Evolutionary conservation across 2,888 invertebrate species (phyloP).

Genomic region (Drepanosiphum platanoidis): DNA sequence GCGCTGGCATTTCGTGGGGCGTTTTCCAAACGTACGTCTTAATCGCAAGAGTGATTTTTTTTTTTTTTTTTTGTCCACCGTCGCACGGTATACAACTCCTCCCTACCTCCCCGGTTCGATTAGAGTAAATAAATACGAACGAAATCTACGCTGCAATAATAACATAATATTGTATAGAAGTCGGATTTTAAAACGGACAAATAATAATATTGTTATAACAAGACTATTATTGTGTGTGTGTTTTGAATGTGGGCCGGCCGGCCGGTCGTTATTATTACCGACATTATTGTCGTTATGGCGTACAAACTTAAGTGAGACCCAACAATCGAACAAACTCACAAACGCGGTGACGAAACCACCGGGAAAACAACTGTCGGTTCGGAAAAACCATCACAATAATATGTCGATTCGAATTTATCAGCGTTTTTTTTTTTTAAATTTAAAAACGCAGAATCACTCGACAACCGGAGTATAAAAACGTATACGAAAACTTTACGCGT

Average conservation of each 20-base stretch:
- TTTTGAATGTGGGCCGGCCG: not conserved
- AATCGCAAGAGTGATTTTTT: conserved; percentile 13
- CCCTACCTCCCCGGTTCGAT: not conserved
- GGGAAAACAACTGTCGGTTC: no score
- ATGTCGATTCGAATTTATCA: no score
- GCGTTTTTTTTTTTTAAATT: no score
- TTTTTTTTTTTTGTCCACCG: not conserved
- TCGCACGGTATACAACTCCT: not conserved
- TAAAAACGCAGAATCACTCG: no score
- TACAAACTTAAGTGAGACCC: not conserved
- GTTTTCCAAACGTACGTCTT: conserved; percentile 39
- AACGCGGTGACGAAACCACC: not conserved
- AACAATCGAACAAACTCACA: not conserved
- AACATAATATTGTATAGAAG: not conserved
- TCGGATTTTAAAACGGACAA: not conserved
- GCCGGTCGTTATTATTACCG: no score
- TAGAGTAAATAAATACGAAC: not conserved
- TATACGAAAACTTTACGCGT: no score
- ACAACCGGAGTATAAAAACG: no score
- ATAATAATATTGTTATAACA: not conserved
- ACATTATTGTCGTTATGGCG: not conserved
- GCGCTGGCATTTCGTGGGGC: conserved; percentile 3
- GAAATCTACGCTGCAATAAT: not conserved
- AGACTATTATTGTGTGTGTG: not conserved
- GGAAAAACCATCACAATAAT: no score